Percentiles rank a stretch among this genome's conserved stretches.
phyloP scores from a whole-genome alignment of 2,888 invertebrate species.

The Cheiracanthium punctorium region DNA sequence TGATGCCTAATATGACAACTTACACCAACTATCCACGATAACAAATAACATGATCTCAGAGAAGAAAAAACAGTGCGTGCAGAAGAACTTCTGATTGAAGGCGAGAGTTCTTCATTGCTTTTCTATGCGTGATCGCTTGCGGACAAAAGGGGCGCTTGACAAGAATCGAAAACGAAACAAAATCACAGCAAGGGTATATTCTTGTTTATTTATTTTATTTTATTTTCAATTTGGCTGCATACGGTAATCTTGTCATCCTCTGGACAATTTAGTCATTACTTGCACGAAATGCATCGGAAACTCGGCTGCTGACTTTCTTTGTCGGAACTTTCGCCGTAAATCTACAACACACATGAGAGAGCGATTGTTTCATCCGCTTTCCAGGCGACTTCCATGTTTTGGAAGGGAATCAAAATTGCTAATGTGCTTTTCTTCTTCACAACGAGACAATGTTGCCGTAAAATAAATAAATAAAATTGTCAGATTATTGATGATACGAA shows the following conservation, averaged over 20 bases:
- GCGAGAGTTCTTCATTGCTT: not conserved
- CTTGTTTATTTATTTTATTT: not conserved
- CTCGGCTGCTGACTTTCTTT: no score
- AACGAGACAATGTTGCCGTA: no score
- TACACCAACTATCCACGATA: not conserved
- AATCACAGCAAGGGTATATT: not conserved
- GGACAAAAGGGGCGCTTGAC: not conserved
- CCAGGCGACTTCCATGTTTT: no score
- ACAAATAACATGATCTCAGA: not conserved
- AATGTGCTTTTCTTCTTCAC: no score
- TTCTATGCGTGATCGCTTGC: not conserved
- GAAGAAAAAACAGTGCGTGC: not conserved
- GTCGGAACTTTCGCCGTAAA: no score
- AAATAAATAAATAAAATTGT: no score
- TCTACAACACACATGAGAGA: no score
- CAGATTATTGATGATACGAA: no score
- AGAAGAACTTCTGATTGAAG: not conserved
- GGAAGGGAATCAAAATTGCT: no score
- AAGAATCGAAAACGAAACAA: slow-evolving; percentile 1
- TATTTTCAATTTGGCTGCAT: not conserved
- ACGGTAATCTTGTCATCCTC: not conserved
- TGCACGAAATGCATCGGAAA: not conserved
- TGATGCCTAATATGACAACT: no score
- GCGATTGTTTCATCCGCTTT: no score
- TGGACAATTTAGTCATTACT: not conserved